Base-by-base conservation (phyloP, 1,140 invertebrate genomes). In the Vanessa tameamea region DNA sequence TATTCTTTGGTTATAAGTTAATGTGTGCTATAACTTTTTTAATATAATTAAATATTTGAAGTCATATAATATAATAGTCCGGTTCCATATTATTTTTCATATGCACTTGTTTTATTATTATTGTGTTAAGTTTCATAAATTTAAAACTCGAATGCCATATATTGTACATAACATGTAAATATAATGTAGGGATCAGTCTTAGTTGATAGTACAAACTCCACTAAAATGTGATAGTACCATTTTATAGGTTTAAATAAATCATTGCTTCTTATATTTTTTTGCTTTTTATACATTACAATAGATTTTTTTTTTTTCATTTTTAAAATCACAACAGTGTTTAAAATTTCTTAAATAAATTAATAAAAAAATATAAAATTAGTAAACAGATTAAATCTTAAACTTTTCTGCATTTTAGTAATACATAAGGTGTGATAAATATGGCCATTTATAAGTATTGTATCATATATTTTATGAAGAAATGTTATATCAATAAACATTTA, bases 391-490 rank as follows among this genome's bases (percentile, higher is more conserved):
- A 55, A 11, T 55, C 51, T 20, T 55, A 11, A 55, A 55, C n/a
- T 55, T 55, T 23, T 53, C 31, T 67, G 48, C 64, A 67, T 67
- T 67, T 67, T 55, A 67, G 65, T 67, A 53, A 53, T 67, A 55
- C 14, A 20, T 57, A 47, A 59, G 57, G 66, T 69, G 66, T 69
- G 66, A 69, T 69, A 69, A 51, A 47, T 61, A 61, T 47, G 51
- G 66, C 66, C 66, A 69, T 69, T 69, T 57, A 53, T 69, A 69
- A 69, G 53, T 69, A 69, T 69, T 69, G 51, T 59, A 69, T 69
- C 66, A 26, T 69, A 47, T 69, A 69, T 57, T 69, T 57, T 69
- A 57, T 68, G 51, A 69, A 55, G 31, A 67, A 69, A 57, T 59
- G 66, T 69, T 69, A 59, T 23, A 47, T 59, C 31, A 69, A 69